Evolutionary conservation across 2,888 invertebrate genomes (phyloP).

Genomic region (Thera britannica): DNA sequence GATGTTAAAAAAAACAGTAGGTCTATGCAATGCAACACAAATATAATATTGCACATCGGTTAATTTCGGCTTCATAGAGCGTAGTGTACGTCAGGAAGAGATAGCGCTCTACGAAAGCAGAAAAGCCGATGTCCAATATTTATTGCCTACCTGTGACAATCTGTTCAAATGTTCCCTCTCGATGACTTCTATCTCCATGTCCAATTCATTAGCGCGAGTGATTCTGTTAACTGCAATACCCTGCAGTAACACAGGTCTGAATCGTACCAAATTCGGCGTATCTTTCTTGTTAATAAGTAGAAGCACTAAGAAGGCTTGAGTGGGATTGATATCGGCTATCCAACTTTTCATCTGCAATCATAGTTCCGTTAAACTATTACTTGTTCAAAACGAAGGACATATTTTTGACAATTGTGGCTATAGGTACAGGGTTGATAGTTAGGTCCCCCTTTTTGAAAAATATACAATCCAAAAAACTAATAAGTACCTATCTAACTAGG

Average conservation of each 20-base stretch:
- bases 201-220: constrained; percentile 67
- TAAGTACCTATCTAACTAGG: not conserved
- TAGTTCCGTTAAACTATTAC: not conserved
- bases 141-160: constrained; percentile 53
- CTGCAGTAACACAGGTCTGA: constrained; percentile 66
- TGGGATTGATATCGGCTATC: constrained; percentile 66
- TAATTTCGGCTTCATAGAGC: too few species aligned
- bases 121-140: not conserved
- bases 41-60: too few species aligned
- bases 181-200: constrained; percentile 78
- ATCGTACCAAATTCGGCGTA: constrained; percentile 63
- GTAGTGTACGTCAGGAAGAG: too few species aligned
- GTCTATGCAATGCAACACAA: too few species aligned
- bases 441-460: too few species aligned
- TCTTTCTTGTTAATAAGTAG: constrained; percentile 73
- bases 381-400: not conserved
- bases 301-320: constrained; percentile 68
- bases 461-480: too few species aligned
- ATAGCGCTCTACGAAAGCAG: not conserved
- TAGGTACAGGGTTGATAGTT: too few species aligned
- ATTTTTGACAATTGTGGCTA: too few species aligned
- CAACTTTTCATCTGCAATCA: constrained; percentile 69
- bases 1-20: not conserved
- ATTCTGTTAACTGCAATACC: constrained; percentile 77
- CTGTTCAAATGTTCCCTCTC: constrained; percentile 68